A percentile compares a stretch with the other conserved stretches of the same genome.
These are phyloP conservation scores for Girardia tigrina DNA, from an alignment of 2,888 invertebrate species.

Conservation along the genomic window DNA sequence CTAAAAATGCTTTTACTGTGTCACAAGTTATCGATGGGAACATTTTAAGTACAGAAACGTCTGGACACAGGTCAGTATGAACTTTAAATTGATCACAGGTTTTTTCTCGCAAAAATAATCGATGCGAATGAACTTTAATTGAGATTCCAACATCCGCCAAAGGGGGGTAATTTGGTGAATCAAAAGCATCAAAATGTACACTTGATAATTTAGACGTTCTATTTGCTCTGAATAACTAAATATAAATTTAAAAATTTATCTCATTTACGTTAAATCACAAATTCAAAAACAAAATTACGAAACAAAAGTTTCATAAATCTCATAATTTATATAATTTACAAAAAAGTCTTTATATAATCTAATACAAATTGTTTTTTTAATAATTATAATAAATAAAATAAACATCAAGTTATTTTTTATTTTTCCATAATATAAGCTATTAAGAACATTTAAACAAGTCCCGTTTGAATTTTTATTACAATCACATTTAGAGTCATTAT, in stretches of 20 bases:
- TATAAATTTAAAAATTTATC: neutral
- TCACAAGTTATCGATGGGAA: conserved; percentile 77
- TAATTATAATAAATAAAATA: neutral
- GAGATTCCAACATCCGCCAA: conserved; percentile 63
- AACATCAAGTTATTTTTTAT: neutral
- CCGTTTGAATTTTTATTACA: neutral
- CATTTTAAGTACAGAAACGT: conserved; percentile 71
- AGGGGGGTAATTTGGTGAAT: conserved; percentile 70
- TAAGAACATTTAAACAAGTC: neutral
- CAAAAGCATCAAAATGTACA: conserved; percentile 60
- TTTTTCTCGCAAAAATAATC: conserved; percentile 57
- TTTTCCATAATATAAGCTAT: neutral
- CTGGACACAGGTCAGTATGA: conserved; percentile 60
- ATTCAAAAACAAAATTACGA: neutral
- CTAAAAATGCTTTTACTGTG: conserved; percentile 53
- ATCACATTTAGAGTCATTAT: no score
- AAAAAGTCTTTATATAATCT: neutral
- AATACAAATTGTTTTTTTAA: neutral
- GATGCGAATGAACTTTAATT: conserved; percentile 57
- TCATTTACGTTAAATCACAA: no score
- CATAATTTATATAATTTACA: neutral
- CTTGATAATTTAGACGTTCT: conserved; percentile 62
- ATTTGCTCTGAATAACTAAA: conserved; percentile 67
- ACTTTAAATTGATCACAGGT: conserved; percentile 60
- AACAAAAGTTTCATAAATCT: neutral